A percentile compares a stretch with the other conserved stretches of the same genome.
Evolutionary conservation across 2,113 vertebrate species (phyloP).

Genomic region (Platysteira castanea): DNA sequence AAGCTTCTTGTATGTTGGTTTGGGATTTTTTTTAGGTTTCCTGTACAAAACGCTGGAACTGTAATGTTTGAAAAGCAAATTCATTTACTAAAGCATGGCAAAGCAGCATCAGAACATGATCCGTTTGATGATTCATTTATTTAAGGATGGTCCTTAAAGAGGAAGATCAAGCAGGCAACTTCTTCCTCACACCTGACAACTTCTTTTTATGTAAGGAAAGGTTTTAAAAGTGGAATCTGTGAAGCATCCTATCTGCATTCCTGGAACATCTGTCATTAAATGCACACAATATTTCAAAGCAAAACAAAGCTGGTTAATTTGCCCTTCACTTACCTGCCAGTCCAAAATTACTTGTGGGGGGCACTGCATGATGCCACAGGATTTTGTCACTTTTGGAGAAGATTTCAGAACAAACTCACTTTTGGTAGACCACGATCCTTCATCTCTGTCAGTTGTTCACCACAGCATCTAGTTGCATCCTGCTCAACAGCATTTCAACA

Average conservation of each 20-base stretch:
- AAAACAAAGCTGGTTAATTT: not conserved
- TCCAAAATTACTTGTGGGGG: not conserved
- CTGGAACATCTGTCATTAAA: not conserved
- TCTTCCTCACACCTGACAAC: not conserved
- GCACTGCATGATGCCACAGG: not conserved
- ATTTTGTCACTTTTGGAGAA: not conserved
- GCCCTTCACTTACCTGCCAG: not conserved
- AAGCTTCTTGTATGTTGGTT: not conserved
- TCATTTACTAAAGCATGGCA: not conserved
- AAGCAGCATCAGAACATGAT: not conserved
- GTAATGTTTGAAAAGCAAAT: not conserved
- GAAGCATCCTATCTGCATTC: not conserved
- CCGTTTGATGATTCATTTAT: not conserved
- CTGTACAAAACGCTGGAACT: not conserved
- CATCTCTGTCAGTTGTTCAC: not conserved
- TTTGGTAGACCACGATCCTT: not conserved
- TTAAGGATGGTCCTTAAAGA: not conserved
- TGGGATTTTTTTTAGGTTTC: not conserved
- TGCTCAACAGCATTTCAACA: not conserved
- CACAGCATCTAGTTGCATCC: not conserved
- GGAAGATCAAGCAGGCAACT: not conserved
- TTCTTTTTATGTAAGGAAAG: not conserved
- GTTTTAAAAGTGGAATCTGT: not conserved
- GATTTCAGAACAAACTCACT: not conserved
- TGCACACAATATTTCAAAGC: not conserved